Evolutionary conservation across 2,113 vertebrate genomes (phyloP).

Genomic region (Laticauda laticaudata): DNA sequence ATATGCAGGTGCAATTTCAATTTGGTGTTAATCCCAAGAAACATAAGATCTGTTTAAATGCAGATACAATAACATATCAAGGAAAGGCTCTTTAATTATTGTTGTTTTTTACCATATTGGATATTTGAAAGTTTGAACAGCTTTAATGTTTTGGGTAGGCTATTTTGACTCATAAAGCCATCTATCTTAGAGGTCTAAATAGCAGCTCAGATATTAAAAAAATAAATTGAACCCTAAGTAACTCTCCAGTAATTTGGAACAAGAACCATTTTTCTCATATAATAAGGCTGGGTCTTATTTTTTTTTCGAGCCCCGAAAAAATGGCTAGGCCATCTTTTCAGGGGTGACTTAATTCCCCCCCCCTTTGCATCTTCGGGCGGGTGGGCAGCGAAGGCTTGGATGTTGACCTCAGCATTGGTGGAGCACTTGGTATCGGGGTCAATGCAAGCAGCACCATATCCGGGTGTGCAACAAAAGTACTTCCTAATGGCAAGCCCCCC

Average conservation of each 20-base stretch:
- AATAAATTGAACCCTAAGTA: neutral
- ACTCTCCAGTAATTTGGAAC: neutral
- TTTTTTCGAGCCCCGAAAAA: no score
- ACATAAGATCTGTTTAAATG: neutral
- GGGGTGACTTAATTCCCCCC: no score
- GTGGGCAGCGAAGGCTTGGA: no score
- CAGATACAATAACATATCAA: neutral
- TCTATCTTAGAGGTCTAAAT: neutral
- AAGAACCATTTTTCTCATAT: neutral
- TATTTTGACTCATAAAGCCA: neutral
- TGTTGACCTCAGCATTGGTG: no score
- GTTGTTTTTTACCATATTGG: neutral
- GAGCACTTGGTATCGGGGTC: no score
- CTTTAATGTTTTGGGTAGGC: neutral
- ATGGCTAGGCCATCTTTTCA: no score
- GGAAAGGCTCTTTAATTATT: neutral
- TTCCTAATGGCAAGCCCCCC: no score
- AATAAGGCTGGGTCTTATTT: no score
- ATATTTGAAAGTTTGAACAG: neutral
- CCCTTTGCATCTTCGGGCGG: no score
- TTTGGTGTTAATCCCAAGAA: neutral
- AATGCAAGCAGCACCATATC: no score
- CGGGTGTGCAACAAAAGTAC: no score
- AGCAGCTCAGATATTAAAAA: neutral
- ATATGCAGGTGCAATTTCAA: neutral